These are phyloP conservation scores for Sebastes schlegelii DNA, from an alignment of 2,113 vertebrate species.

Conservation along the genomic window DNA sequence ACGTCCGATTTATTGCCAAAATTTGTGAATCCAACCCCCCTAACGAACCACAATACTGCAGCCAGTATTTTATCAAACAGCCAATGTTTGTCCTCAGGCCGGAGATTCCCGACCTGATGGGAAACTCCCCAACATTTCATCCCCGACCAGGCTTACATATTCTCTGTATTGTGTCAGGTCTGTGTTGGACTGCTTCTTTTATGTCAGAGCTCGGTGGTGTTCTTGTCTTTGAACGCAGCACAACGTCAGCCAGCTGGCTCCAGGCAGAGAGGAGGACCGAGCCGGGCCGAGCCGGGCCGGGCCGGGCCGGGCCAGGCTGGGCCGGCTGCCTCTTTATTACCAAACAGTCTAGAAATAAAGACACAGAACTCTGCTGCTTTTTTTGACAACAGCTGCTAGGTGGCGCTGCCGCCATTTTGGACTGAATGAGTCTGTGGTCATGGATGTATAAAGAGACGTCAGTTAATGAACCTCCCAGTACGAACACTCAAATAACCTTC, in stretches of 20 bases:
- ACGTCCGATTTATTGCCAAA: background rate
- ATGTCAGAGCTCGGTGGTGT: background rate
- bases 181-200: background rate
- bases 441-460: no score
- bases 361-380: no score
- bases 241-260: background rate
- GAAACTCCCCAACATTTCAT: slow-evolving; percentile 34
- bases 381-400: no score
- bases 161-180: background rate
- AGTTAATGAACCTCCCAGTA: no score
- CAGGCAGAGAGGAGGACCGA: background rate
- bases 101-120: slow-evolving; percentile 21
- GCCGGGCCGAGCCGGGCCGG: no score
- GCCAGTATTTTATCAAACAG: background rate
- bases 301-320: no score
- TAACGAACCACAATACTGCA: background rate
- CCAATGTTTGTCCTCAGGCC: background rate
- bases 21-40: background rate
- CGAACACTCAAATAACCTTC: no score
- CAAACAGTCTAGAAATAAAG: no score
- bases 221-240: background rate
- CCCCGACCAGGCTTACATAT: background rate
- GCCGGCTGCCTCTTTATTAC: background rate
- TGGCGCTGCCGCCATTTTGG: no score
- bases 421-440: no score